Evolutionary conservation across 2,113 vertebrate species (phyloP).

Genomic region (Ailurus styani): DNA sequence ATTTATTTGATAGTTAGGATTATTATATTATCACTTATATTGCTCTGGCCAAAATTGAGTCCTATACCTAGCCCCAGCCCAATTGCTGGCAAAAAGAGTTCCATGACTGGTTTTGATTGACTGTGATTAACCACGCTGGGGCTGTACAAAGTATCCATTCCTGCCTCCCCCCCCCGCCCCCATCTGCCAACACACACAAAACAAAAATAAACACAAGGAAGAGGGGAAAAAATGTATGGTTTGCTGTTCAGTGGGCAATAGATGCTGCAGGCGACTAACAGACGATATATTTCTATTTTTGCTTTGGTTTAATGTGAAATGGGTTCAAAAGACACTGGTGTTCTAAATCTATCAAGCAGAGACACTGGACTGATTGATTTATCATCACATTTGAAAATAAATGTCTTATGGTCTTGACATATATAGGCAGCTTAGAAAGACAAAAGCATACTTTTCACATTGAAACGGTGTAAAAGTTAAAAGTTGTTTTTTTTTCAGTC

Average conservation of each 20-base stretch:
- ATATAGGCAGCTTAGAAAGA: neutral
- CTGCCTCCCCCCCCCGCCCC: neutral
- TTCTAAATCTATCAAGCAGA: neutral
- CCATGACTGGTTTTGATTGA: neutral
- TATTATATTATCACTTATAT: neutral
- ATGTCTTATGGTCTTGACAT: neutral
- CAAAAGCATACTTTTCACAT: neutral
- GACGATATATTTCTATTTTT: neutral
- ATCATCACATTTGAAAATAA: conserved; percentile 2
- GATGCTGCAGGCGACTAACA: neutral
- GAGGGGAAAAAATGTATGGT: neutral
- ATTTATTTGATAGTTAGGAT: neutral
- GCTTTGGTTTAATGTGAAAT: conserved; percentile 33
- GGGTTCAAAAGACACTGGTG: neutral
- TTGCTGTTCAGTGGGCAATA: neutral
- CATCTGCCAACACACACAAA: neutral
- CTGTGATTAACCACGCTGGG: neutral
- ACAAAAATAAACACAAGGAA: neutral
- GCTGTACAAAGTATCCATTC: neutral
- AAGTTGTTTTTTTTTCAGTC: neutral
- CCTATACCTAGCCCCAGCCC: neutral
- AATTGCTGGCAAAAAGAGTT: neutral
- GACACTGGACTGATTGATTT: neutral
- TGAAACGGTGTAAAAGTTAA: neutral
- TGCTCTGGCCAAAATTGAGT: neutral